Base-by-base conservation (phyloP, 2,888 invertebrate genomes). In the Drosophila pseudotalamancana region DNA sequence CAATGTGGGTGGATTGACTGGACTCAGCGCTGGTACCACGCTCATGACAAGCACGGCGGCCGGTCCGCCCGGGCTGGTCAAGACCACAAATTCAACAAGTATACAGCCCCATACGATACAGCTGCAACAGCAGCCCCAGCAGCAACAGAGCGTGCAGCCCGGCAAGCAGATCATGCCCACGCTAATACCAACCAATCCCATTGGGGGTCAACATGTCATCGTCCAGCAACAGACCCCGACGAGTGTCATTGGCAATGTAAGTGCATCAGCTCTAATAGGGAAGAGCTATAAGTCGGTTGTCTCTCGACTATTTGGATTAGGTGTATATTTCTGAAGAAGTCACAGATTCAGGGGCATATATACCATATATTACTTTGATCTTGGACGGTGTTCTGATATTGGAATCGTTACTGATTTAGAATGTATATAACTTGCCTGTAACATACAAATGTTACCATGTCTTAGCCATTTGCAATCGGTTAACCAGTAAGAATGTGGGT, bases 91-190 rank as follows among this genome's bases (percentile, higher is more conserved):
- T 16, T 63, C 89, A 2, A 84, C 81, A 16, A 84, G 83, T 53
- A 65, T 85, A 27, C 89, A 89, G 62, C 79, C 75, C 9, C 79
- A 82, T 40, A 88, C 86, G 25, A 72, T 90, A 54, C 87, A 90
- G 60, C 81, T 85, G 23, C 88, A 89, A 42, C 87, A 88, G 54
- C 85, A 80, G 45, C n/a, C 35, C 21, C 86, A 87, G 51, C 88
- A 80, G 48, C 88, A 88, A 43, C 82, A 78, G 21, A 83, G 83
- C 29, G 70, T 82, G 21, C 88, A 81, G 66, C 16, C 67, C 5
- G 86, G 78, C 49, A 89, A 90, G 37, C 90, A 90, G 43, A 81
- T 88, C 59, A 77, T 91, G 72, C 91, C 91, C 48, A 91, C 91
- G 43, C 77, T 91, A 45, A 91, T 91, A 83, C 91, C 91, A 31